Evolutionary conservation across 2,888 invertebrate genomes (phyloP).

Genomic region (Andricus curvator): DNA sequence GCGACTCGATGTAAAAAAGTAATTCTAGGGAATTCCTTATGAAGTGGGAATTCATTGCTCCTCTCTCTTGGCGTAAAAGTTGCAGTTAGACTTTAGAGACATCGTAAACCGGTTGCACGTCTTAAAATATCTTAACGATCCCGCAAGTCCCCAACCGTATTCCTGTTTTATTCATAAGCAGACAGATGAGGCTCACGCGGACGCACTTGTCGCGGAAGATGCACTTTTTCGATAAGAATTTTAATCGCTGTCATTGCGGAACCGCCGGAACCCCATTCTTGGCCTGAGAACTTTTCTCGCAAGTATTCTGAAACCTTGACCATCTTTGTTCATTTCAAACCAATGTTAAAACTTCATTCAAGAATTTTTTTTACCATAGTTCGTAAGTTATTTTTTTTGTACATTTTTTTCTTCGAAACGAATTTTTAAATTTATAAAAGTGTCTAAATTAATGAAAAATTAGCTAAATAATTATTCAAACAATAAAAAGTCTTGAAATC

Average conservation of each 20-base stretch:
- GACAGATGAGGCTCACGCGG: not conserved
- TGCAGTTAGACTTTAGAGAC: slow-evolving; percentile 14
- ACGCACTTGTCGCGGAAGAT: slow-evolving; percentile 11
- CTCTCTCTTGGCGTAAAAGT: slow-evolving; percentile 31
- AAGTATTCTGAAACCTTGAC: not conserved
- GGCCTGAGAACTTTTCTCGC: not conserved
- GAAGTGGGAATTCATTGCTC: slow-evolving; percentile 26
- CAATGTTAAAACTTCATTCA: not conserved
- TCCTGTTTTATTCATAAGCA: slow-evolving; percentile 20
- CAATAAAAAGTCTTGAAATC: no score
- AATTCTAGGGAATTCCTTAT: slow-evolving; percentile 17
- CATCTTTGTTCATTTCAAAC: not conserved
- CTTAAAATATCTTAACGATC: slow-evolving; percentile 55
- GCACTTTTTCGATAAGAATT: not conserved
- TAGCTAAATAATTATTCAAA: no score
- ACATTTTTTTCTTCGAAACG: no score
- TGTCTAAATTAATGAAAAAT: no score
- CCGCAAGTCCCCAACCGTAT: not conserved
- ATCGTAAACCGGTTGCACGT: slow-evolving; percentile 55
- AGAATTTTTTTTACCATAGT: not conserved
- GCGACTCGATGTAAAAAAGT: not conserved
- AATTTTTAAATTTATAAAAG: no score
- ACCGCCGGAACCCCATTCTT: not conserved
- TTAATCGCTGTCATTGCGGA: not conserved
- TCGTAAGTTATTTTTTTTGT: no score